Base-by-base conservation (phyloP, 35 echinoderm and acorn worm genomes). In the Stichopus chloronotus region DNA sequence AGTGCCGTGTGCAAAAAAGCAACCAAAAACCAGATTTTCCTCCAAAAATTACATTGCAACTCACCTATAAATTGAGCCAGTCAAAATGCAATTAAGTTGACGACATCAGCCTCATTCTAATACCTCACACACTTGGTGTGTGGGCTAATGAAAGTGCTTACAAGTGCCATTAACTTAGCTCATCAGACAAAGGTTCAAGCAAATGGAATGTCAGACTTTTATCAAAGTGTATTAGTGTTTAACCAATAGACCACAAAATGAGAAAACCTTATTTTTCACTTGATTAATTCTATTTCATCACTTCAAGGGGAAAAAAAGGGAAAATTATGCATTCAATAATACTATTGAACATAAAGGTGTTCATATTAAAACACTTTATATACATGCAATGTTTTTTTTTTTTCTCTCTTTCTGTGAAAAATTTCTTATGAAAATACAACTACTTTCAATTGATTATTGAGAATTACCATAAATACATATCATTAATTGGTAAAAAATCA, bases 371-470 rank as follows among this genome's bases (percentile, higher is more conserved):
- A 43, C 30, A 43, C 30, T 43, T 43, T 72, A 72, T 72, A 14
- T 72, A 72, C 69, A 72, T 7, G 16, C 10, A 16, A 14, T 21
- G 14, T 7, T 43, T 43, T 43, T 43, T 43, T 43, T 43, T 43
- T 43, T 43, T 43, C 30, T 43, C 30, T 43, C 30, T 43, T 74
- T 74, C 22, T n/a, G 22, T 74, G 17, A 7, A 20, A 74, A 72
- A 19, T 74, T 74, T n/a, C 17, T 74, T 74, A n/a, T 74, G 69
- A 74, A 74, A 74, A 74, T 74, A 74, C 69, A n/a, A 74, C 69
- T n/a, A n/a, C 22, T 19, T 74, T 16, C n/a, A 16, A 16, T 74
- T 21, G 22, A 74, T 74, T 74, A 16, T 74, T 20, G 22, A 74
- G 22, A 65, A 65, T 74, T 74, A 74, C 30, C 69, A 74, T 74